These are phyloP conservation scores for Hydrozoanthus gracilis DNA, from an alignment of 92 coral and sea anemone genomes.

Conservation along the genomic window DNA sequence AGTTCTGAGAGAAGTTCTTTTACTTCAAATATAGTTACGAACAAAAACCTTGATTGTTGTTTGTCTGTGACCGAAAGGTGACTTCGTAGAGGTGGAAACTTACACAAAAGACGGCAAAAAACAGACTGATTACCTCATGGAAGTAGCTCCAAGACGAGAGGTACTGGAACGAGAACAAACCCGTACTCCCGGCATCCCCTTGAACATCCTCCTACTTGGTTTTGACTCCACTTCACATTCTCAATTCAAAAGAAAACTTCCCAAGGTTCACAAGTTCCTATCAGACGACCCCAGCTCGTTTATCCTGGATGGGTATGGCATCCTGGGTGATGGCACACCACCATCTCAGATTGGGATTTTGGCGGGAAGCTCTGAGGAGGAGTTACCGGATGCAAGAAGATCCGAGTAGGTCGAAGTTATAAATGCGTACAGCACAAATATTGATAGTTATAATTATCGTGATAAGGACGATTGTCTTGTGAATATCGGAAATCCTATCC, in stretches of 20 bases:
- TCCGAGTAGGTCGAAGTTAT: constrained; percentile 54
- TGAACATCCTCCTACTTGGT: constrained; percentile 72
- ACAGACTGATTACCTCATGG: constrained; percentile 70
- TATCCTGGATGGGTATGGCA: constrained; percentile 64
- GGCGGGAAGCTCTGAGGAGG: constrained; percentile 67
- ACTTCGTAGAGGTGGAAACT: constrained; percentile 58
- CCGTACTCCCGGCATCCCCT: constrained; percentile 53
- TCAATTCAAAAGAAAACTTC: constrained; percentile 72
- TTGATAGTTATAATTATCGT: no score
- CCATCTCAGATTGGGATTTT: constrained; percentile 71
- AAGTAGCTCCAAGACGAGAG: constrained; percentile 44
- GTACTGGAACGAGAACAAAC: no score
- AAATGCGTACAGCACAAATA: no score
- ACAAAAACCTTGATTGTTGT: no score
- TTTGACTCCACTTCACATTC: constrained; percentile 79
- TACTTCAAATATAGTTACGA: no score
- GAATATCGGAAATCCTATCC: no score
- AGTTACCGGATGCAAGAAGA: constrained; percentile 71
- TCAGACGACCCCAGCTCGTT: constrained; percentile 57
- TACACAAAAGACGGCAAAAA: constrained; percentile 48
- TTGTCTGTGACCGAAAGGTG: constrained; percentile 1
- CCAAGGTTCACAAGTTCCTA: constrained; percentile 58
- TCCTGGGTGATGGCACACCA: constrained; percentile 80
- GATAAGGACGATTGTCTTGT: no score
- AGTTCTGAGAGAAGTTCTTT: no score